Evolutionary conservation across 2,888 invertebrate species (phyloP).

Genomic region (Colostygia pectinataria): DNA sequence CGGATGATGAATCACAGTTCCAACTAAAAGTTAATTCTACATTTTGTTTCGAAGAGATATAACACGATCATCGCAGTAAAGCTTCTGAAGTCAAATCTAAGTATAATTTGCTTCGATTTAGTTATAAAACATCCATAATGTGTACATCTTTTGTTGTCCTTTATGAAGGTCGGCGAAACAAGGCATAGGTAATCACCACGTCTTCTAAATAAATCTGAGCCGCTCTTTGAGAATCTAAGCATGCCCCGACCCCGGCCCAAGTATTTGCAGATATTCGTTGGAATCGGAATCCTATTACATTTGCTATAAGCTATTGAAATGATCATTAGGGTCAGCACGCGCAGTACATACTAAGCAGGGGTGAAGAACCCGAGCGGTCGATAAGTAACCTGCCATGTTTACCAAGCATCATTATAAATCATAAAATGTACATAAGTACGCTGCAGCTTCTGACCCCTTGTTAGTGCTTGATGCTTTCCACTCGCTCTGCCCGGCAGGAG

Average conservation of each 20-base stretch:
- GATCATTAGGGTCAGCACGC: slow-evolving; percentile 43
- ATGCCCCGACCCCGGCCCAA: slow-evolving; percentile 25
- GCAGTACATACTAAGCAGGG: slow-evolving; percentile 46
- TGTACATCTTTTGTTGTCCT: slow-evolving; percentile 18
- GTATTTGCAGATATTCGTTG: slow-evolving; percentile 33
- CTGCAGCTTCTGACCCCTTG: slow-evolving; percentile 66
- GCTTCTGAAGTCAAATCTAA: not conserved
- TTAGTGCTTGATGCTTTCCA: slow-evolving; percentile 53
- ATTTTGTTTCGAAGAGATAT: slow-evolving; percentile 11
- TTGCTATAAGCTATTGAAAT: slow-evolving; percentile 38
- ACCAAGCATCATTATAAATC: slow-evolving; percentile 71
- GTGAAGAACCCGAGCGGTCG: slow-evolving; percentile 66
- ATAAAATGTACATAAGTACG: slow-evolving; percentile 48
- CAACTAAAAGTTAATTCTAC: slow-evolving; percentile 17
- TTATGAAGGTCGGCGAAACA: slow-evolving; percentile 32
- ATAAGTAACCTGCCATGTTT: slow-evolving; percentile 66
- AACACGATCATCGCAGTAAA: not conserved
- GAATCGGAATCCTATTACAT: slow-evolving; percentile 36
- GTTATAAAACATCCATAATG: not conserved
- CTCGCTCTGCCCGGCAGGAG: slow-evolving; percentile 27
- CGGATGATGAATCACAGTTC: slow-evolving; percentile 33
- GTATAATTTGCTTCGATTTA: not conserved
- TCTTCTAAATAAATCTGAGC: slow-evolving; percentile 32
- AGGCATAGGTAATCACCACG: slow-evolving; percentile 32
- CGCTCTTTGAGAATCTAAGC: slow-evolving; percentile 30